Evolutionary conservation across 2,797 vertebrate genomes (phyloP).

Genomic region (Galaxias olidus): DNA sequence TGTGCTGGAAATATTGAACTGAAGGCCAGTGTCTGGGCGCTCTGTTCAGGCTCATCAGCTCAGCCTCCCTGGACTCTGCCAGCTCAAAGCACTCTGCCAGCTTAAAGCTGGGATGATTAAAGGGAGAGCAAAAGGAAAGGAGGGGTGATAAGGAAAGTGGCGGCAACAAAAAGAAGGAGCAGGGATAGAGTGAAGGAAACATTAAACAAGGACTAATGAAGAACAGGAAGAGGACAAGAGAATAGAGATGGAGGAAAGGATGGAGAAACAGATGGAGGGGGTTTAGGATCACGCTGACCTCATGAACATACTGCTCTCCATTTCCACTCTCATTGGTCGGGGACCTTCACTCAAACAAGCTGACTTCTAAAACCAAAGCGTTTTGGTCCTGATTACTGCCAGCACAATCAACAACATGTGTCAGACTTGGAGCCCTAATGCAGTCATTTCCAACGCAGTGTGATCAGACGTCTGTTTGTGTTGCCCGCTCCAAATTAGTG

Average conservation of each 20-base stretch:
- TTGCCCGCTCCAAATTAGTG: slow-evolving; percentile 42
- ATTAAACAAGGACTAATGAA: neutral
- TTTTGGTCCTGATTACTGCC: slow-evolving; percentile 49
- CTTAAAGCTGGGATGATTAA: neutral
- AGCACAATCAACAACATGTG: slow-evolving; percentile 60
- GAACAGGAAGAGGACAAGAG: neutral
- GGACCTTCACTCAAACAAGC: neutral
- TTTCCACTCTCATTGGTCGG: neutral
- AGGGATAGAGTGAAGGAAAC: slow-evolving; percentile 30
- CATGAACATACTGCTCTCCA: no score
- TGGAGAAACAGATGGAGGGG: neutral
- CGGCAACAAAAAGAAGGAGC: slow-evolving; percentile 13
- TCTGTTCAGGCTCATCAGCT: no score
- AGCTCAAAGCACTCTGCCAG: neutral
- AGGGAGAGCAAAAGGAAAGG: neutral
- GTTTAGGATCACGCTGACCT: no score
- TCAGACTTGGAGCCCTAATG: slow-evolving; percentile 59
- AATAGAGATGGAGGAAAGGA: no score
- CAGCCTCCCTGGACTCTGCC: no score
- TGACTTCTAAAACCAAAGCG: neutral
- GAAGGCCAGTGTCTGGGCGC: no score
- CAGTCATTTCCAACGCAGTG: slow-evolving; percentile 54
- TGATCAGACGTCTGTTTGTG: slow-evolving; percentile 58
- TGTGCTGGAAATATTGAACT: no score
- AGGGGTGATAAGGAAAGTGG: neutral